Base-by-base conservation (phyloP, 2,888 invertebrate genomes). In the Matsumyia berberina region DNA sequence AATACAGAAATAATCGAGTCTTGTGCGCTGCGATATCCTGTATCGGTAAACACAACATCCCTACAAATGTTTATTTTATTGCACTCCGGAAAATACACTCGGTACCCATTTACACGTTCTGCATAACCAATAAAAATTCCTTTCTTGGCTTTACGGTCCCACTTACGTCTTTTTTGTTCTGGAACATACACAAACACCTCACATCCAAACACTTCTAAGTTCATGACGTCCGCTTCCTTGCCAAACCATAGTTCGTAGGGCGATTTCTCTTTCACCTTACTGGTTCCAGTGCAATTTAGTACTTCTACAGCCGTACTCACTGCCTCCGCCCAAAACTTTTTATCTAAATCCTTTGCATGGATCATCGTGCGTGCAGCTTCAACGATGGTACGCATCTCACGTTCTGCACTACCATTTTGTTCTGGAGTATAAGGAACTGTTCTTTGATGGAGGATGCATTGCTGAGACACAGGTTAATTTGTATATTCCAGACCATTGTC, bases 391-490 rank as follows among this genome's bases (percentile, higher is more conserved):
- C 89, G 85, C 72, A 88, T 91, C 66, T 90, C 88, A 6, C 90
- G 76, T 74, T 90, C 89, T 0, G 88, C 88, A 37, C 86, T 74
- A 0, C 90, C 89, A 81, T 91, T 91, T 81, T 91, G 90, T 80
- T 90, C 87, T 8, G 90, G 89, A 4, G 89, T 89, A 77, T 89
- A 89, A 1, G 87, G 73, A 0, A 88, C 88, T 12, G 87, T 87
- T 74, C 58, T 77, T 35, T 88, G 87, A 60, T 86, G 79, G 49
- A 39, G n/a, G 4, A 39, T n/a, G 69, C 72, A 5, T 15, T 12
- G 11, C 73, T 42, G 51, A 55, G 62, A 15, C 5, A 44, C 51
- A 3, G 0, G n/a, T 51, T 51, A n/a, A 51, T 51, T 51, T 1
- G 29, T 51, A 24, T 51, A 51, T n/a, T 51, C 29, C 29, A 51